These are phyloP conservation scores for Taphrorychus bicolor DNA, from an alignment of 2,888 invertebrate genomes.

Conservation along the genomic window DNA sequence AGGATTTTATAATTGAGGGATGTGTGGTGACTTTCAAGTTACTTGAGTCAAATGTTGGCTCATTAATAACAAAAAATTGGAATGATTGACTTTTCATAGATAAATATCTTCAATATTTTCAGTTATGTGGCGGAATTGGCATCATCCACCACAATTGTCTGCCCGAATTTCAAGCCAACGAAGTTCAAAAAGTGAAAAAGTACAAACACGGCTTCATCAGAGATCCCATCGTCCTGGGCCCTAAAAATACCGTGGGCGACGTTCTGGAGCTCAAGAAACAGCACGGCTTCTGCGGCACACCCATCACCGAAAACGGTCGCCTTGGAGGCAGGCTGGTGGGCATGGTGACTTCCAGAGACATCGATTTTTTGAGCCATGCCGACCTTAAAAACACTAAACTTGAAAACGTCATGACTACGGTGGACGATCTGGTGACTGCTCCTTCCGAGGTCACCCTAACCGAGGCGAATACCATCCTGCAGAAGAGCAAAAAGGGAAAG, in stretches of 20 bases:
- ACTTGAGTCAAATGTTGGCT: too few species aligned
- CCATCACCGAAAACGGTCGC: conserved; percentile 93
- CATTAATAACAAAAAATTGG: too few species aligned
- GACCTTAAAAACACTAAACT: conserved; percentile 63
- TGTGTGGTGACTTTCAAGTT: too few species aligned
- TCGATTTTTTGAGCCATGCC: conserved; percentile 63
- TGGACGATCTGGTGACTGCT: conserved; percentile 87
- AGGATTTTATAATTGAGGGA: too few species aligned
- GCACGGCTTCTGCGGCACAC: conserved; percentile 96
- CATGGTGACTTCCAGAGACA: conserved; percentile 96
- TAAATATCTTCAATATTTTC: conserved; percentile 43
- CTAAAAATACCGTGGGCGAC: conserved; percentile 85
- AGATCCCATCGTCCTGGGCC: conserved; percentile 93
- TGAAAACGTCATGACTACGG: conserved; percentile 81
- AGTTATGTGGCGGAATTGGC: conserved; percentile 94
- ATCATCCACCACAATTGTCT: conserved; percentile 98
- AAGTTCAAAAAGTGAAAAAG: conserved; percentile 96
- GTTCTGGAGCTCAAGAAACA: conserved; percentile 88
- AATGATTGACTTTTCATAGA: neutral
- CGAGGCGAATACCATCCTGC: conserved; percentile 93
- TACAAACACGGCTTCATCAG: conserved; percentile 99
- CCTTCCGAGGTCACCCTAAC: conserved; percentile 87
- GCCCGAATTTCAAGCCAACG: conserved; percentile 91
- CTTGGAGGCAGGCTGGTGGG: conserved; percentile 93
- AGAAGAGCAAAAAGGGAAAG: conserved; percentile 96